Percentiles rank a stretch among this genome's conserved stretches.
Evolutionary conservation across 2,113 vertebrate genomes (phyloP).

Genomic region (Anarhynchus alexandrinus): DNA sequence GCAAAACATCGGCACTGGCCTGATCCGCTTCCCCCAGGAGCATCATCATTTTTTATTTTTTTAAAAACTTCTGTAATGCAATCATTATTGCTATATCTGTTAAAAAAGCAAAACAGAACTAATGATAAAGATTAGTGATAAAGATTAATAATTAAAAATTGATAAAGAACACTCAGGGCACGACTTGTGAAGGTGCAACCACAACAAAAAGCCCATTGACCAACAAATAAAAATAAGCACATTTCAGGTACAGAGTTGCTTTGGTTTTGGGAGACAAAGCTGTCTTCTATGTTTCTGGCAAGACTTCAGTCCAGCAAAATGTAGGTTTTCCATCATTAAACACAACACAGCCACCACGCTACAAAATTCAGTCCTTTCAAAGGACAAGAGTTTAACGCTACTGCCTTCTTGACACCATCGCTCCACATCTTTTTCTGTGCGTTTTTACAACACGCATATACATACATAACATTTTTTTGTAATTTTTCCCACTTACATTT

Average conservation of each 20-base stretch:
- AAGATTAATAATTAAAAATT: background rate
- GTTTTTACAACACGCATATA: background rate
- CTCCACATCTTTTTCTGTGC: background rate
- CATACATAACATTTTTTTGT: rapidly evolving
- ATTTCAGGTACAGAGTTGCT: background rate
- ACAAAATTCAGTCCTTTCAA: background rate
- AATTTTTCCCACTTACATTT: background rate
- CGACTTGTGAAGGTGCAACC: background rate
- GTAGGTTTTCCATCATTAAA: background rate
- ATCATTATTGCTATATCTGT: background rate
- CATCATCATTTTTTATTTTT: too few species aligned
- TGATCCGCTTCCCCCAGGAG: background rate
- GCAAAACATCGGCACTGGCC: too few species aligned
- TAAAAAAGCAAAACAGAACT: background rate
- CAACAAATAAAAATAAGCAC: background rate
- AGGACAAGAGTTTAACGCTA: background rate
- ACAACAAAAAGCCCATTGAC: background rate
- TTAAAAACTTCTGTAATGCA: background rate
- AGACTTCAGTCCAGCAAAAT: background rate
- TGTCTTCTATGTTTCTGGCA: background rate
- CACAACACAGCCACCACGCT: rapidly evolving
- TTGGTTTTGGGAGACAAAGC: background rate
- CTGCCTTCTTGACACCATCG: background rate
- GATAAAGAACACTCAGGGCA: background rate
- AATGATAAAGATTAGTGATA: background rate